Conservation (phyloP, 2,113 vertebrate genomes). For the Lycocorax pyrrhopterus region DNA sequence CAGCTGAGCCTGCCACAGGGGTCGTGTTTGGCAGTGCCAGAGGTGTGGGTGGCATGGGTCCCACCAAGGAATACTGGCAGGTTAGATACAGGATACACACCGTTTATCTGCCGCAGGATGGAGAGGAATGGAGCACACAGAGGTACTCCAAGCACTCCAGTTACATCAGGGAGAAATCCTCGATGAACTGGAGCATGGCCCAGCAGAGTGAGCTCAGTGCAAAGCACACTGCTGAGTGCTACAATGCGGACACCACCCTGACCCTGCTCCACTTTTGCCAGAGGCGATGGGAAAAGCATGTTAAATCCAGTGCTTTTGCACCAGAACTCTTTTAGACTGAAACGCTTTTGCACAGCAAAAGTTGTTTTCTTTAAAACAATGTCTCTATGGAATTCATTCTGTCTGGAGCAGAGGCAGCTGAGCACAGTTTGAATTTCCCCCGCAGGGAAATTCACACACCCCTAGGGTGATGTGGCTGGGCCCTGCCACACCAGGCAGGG, state of each 20-base stretch:
- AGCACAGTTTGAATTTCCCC: accelerated
- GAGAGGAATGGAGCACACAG: accelerated
- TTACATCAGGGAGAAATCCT: background rate
- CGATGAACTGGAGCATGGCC: background rate
- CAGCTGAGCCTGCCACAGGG: accelerated
- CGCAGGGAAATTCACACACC: accelerated
- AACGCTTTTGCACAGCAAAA: background rate
- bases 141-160: background rate
- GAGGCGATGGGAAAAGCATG: background rate
- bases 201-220: background rate
- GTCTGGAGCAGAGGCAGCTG: background rate
- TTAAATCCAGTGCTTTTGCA: background rate
- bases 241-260: accelerated
- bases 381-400: accelerated
- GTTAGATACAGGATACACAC: accelerated
- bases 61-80: background rate
- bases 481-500: background rate
- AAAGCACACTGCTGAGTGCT: background rate
- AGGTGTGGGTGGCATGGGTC: background rate
- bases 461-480: accelerated
- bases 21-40: background rate
- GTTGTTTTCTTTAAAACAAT: background rate
- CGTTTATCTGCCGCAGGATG: background rate
- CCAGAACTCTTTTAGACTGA: too few species aligned
- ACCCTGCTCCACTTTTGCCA: background rate